A percentile compares a stretch with the other conserved stretches of the same genome.
Conservation (phyloP, 30 jellyfish, hydroid and myxozoan species). For the Sanderia malayensis region DNA sequence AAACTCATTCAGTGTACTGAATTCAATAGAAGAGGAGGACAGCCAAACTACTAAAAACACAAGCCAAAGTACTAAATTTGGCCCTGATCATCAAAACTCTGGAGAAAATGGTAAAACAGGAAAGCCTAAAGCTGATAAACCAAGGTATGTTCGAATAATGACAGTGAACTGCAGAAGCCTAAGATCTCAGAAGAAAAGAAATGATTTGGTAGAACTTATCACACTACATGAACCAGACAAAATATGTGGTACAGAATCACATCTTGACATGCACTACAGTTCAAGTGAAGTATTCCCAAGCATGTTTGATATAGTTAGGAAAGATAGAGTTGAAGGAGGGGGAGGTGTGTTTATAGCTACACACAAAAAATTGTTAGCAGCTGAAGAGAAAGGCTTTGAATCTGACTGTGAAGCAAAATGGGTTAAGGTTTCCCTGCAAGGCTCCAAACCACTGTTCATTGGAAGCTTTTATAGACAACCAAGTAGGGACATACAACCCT, state of each 20-base stretch:
- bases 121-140: constrained; percentile 11
- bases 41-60: constrained; percentile 7
- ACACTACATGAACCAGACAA: constrained; percentile 18
- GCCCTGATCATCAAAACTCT: constrained; percentile 12
- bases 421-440: constrained; percentile 18
- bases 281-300: constrained; percentile 16
- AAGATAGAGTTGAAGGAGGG: constrained; percentile 26
- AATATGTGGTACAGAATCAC: constrained; percentile 37
- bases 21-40: constrained; percentile 3
- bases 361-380: constrained; percentile 13
- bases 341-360: constrained; percentile 28
- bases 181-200: neutral
- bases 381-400: constrained; percentile 25
- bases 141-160: constrained; percentile 12
- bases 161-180: constrained; percentile 2
- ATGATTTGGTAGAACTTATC: constrained; percentile 13
- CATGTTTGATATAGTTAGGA: constrained; percentile 26
- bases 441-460: constrained; percentile 23
- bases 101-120: constrained; percentile 2
- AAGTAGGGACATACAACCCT: constrained; percentile 29
- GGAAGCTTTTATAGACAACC: constrained; percentile 26
- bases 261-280: constrained; percentile 26
- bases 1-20: constrained; percentile 16
- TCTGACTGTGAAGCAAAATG: constrained; percentile 22
- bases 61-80: neutral